Conservation (phyloP, 2,888 invertebrate species). For the Bombylius major region DNA sequence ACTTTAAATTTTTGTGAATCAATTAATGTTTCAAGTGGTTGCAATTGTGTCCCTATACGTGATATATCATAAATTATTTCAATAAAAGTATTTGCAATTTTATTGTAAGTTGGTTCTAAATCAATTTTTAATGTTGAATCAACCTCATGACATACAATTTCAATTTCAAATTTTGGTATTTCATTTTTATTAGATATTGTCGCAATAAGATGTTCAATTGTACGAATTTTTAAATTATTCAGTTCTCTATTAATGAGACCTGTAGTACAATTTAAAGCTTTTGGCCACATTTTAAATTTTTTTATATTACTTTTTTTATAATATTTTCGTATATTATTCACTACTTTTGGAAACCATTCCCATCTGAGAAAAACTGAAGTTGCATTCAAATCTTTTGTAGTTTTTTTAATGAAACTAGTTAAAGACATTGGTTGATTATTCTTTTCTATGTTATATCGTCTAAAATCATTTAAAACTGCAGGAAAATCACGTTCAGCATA, state of each 20-base stretch:
- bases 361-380: constrained; percentile 32
- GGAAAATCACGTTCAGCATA: constrained; percentile 34
- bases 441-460: constrained; percentile 15
- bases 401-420: constrained; percentile 22
- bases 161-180: constrained; percentile 50
- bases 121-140: constrained; percentile 29
- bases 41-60: constrained; percentile 41
- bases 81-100: constrained; percentile 45
- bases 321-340: constrained; percentile 27
- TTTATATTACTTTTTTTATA: constrained; percentile 25
- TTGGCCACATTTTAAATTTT: constrained; percentile 22
- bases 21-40: constrained; percentile 40
- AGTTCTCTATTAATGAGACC: constrained; percentile 47
- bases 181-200: constrained; percentile 40
- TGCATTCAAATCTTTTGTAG: constrained; percentile 29
- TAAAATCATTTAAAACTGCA: constrained; percentile 28
- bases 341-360: constrained; percentile 36
- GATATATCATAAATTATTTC: constrained; percentile 45
- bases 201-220: constrained; percentile 49
- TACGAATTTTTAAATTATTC: constrained; percentile 51
- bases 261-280: constrained; percentile 35
- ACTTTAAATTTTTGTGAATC: constrained; percentile 36
- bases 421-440: constrained; percentile 3
- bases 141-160: constrained; percentile 25
- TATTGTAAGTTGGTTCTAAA: constrained; percentile 45